Percentiles rank a stretch among this genome's conserved stretches.
Conservation (phyloP, 2,888 invertebrate genomes). For the Gnatocerus cornutus region DNA sequence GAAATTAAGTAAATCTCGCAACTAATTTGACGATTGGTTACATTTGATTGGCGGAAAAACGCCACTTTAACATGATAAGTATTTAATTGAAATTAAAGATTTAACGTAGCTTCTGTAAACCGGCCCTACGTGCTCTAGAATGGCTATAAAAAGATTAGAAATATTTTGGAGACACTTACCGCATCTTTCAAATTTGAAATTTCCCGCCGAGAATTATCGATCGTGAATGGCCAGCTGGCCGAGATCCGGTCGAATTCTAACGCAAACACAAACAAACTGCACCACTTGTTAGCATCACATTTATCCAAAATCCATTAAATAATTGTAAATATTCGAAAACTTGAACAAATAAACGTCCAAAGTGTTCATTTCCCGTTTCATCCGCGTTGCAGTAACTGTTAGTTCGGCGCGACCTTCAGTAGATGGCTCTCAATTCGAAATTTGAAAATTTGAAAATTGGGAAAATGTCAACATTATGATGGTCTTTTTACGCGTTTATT, state of each 20-base stretch:
- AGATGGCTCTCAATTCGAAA: slow-evolving; percentile 30
- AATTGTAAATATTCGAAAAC: slow-evolving; percentile 33
- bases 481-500: slow-evolving; percentile 6
- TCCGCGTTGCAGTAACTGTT: background rate
- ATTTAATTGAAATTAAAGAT: too few relatives aligned
- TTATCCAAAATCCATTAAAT: slow-evolving; percentile 44
- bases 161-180: too few relatives aligned
- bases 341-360: slow-evolving; percentile 24
- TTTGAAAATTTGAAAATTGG: slow-evolving; percentile 26
- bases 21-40: too few relatives aligned
- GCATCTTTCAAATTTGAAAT: slow-evolving; percentile 27
- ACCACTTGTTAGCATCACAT: slow-evolving; percentile 25
- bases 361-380: slow-evolving; percentile 31
- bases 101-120: too few relatives aligned
- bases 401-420: slow-evolving; percentile 15
- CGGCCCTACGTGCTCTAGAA: too few relatives aligned
- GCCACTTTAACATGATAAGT: too few relatives aligned
- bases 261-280: slow-evolving; percentile 38
- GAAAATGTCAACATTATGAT: slow-evolving; percentile 36
- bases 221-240: slow-evolving; percentile 16
- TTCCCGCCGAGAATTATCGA: slow-evolving; percentile 40
- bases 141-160: background rate
- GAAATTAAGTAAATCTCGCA: too few relatives aligned
- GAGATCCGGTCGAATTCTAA: slow-evolving; percentile 7
- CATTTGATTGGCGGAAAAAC: too few relatives aligned